Percentiles rank a stretch among this genome's conserved stretches.
These are phyloP conservation scores for Volucella zonaria DNA, from an alignment of 2,888 invertebrate species.

Conservation along the genomic window DNA sequence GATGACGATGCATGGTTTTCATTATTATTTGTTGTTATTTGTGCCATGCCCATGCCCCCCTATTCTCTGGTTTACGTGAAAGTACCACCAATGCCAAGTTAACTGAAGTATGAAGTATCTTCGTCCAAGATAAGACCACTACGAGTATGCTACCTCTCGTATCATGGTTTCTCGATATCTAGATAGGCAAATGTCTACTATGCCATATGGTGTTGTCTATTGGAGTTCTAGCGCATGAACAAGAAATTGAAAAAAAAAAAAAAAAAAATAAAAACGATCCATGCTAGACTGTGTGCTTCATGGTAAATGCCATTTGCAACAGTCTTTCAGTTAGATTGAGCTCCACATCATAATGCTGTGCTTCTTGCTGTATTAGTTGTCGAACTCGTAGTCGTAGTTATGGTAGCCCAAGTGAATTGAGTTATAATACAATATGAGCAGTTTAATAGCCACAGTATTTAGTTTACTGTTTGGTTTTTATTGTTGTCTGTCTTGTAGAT, in stretches of 20 bases:
- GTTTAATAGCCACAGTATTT: conserved; percentile 19
- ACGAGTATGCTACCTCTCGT: background rate
- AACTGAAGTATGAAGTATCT: background rate
- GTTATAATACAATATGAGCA: conserved; percentile 19
- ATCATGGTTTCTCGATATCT: conserved; percentile 3
- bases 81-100: conserved; percentile 27
- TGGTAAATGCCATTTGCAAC: conserved; percentile 43
- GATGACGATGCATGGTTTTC: background rate
- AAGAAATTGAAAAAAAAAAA: conserved; percentile 6
- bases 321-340: conserved; percentile 33
- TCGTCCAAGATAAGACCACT: background rate
- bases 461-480: conserved; percentile 9
- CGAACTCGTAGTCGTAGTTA: background rate
- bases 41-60: no score
- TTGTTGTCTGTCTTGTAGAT: conserved; percentile 2
- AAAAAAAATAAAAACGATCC: conserved; percentile 14
- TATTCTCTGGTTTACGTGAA: conserved; percentile 12
- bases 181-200: conserved; percentile 45
- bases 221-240: background rate
- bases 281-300: conserved; percentile 30
- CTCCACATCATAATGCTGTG: background rate
- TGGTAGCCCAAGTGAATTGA: conserved; percentile 8
- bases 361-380: background rate
- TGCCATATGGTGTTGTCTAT: conserved; percentile 25
- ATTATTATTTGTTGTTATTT: background rate